These are phyloP conservation scores for Caenorhabditis drosophilae DNA, from an alignment of 2,888 invertebrate species.

Conservation along the genomic window DNA sequence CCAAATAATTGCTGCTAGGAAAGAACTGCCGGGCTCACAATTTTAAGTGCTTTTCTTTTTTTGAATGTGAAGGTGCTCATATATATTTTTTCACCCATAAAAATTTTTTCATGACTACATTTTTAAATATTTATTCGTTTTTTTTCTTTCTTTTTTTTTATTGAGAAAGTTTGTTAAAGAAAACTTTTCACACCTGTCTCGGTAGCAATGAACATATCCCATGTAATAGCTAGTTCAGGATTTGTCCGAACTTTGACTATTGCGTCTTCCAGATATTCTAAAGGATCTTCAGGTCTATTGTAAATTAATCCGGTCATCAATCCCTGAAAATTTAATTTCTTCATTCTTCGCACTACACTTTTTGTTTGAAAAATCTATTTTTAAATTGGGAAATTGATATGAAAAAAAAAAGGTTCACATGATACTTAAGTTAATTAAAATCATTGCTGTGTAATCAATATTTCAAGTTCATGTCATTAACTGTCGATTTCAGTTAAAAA, in stretches of 20 bases:
- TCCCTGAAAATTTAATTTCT: constrained; percentile 69
- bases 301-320: constrained; percentile 73
- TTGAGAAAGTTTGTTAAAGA: not conserved
- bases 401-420: too few species aligned
- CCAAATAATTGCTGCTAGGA: not conserved
- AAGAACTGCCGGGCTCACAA: too few species aligned
- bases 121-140: not conserved
- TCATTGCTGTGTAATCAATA: too few species aligned
- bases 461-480: too few species aligned
- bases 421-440: too few species aligned
- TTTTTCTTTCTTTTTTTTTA: not conserved
- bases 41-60: too few species aligned
- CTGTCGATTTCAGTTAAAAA: too few species aligned
- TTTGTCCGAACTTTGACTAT: constrained; percentile 33
- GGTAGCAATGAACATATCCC: constrained; percentile 52
- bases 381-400: too few species aligned
- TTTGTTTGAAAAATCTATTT: too few species aligned
- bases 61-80: not conserved
- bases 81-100: too few species aligned
- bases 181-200: constrained; percentile 16
- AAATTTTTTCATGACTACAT: too few species aligned
- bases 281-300: constrained; percentile 71
- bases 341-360: not conserved
- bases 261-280: constrained; percentile 62
- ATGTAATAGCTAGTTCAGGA: constrained; percentile 33